These are phyloP conservation scores for Trachelus iudaicus DNA, from an alignment of 2,888 invertebrate species.

Conservation along the genomic window DNA sequence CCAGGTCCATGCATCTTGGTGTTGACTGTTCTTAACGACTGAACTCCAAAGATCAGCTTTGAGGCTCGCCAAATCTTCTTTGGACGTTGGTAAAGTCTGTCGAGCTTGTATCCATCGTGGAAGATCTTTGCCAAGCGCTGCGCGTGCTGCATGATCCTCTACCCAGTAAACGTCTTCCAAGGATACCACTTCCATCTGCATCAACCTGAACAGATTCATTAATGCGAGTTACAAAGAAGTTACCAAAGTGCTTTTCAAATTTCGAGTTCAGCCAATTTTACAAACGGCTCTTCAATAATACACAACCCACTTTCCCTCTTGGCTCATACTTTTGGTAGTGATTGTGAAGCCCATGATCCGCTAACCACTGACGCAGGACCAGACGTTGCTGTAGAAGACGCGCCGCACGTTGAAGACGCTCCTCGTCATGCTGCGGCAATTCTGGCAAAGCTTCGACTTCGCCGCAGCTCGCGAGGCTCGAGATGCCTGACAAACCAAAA, in stretches of 20 bases:
- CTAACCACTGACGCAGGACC: conserved; percentile 87
- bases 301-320: neutral
- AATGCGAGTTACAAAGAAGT: neutral
- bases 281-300: neutral
- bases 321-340: conserved; percentile 74
- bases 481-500: conserved; percentile 76
- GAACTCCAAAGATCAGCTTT: conserved; percentile 88
- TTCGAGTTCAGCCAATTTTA: neutral
- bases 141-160: conserved; percentile 82
- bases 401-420: conserved; percentile 84
- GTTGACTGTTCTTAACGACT: conserved; percentile 86
- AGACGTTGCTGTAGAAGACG: conserved; percentile 84
- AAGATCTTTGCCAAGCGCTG: conserved; percentile 84
- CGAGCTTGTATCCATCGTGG: conserved; percentile 83
- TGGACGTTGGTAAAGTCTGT: conserved; percentile 84
- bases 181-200: conserved; percentile 85
- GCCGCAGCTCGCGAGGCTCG: conserved; percentile 84
- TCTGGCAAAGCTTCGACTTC: conserved; percentile 83
- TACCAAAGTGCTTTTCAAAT: neutral
- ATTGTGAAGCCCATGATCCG: conserved; percentile 78
- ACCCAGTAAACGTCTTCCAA: conserved; percentile 92
- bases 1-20: conserved; percentile 92
- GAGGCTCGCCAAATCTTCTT: conserved; percentile 79
- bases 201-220: conserved; percentile 67
- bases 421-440: conserved; percentile 85